These are phyloP conservation scores for Artibeus lituratus DNA, from an alignment of 2,797 vertebrate genomes.

Conservation along the genomic window DNA sequence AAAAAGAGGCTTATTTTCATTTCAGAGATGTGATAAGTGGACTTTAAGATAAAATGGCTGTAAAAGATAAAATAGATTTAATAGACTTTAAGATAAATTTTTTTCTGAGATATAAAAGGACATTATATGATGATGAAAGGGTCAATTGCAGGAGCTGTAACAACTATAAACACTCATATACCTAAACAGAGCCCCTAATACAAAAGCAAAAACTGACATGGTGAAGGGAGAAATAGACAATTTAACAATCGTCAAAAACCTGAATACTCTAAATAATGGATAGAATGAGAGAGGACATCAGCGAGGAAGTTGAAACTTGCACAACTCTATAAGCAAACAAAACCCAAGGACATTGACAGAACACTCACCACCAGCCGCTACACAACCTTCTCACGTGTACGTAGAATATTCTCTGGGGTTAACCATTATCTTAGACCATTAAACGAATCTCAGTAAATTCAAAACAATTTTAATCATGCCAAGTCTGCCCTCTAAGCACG, in stretches of 20 bases:
- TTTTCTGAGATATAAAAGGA: not conserved
- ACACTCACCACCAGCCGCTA: no score
- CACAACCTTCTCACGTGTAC: not conserved
- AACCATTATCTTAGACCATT: not conserved
- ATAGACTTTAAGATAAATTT: not conserved
- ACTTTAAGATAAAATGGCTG: not conserved
- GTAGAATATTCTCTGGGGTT: not conserved
- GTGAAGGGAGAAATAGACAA: not conserved
- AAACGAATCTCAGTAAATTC: not conserved
- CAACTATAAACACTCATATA: not conserved
- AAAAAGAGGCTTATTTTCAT: not conserved
- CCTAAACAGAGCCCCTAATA: not conserved
- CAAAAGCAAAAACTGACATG: not conserved
- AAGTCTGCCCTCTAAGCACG: no score
- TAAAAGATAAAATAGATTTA: not conserved
- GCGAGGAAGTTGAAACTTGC: not conserved
- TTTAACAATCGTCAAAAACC: not conserved
- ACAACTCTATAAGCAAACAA: not conserved
- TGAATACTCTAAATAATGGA: not conserved
- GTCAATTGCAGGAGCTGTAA: not conserved
- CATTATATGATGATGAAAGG: not conserved
- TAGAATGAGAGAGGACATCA: not conserved
- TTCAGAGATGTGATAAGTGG: not conserved
- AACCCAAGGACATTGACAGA: not conserved
- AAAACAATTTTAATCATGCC: not conserved